These are phyloP conservation scores for Pyrocoelia pectoralis DNA, from an alignment of 2,888 invertebrate species.

Conservation along the genomic window DNA sequence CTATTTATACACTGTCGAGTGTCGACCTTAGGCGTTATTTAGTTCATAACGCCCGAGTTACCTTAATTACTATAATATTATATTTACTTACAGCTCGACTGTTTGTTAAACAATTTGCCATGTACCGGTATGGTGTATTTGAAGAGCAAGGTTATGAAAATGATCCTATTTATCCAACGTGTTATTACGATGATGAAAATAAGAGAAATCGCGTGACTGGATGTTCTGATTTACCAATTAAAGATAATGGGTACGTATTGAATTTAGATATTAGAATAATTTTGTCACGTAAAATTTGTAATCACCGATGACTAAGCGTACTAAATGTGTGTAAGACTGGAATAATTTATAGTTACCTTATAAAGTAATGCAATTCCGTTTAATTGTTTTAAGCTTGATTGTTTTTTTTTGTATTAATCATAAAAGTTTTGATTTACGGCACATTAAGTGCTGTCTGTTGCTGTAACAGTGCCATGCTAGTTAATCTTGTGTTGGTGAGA, in stretches of 20 bases:
- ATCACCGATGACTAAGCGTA: background rate
- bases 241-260: slow-evolving; percentile 60
- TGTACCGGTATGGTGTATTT: slow-evolving; percentile 73
- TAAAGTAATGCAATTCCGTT: too few relatives aligned
- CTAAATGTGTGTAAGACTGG: background rate
- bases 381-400: too few relatives aligned
- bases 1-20: too few relatives aligned
- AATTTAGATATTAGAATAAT: background rate
- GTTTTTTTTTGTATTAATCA: too few relatives aligned
- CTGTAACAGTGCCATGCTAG: too few relatives aligned
- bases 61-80: background rate
- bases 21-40: too few relatives aligned
- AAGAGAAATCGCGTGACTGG: slow-evolving; percentile 60
- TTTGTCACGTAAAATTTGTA: background rate
- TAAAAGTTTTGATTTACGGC: too few relatives aligned
- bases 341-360: background rate
- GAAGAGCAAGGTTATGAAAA: slow-evolving; percentile 69
- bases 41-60: too few relatives aligned
- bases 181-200: slow-evolving; percentile 60
- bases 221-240: slow-evolving; percentile 63
- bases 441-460: too few relatives aligned
- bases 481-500: too few relatives aligned
- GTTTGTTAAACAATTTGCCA: slow-evolving; percentile 70
- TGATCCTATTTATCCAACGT: slow-evolving; percentile 67
- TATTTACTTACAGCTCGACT: slow-evolving; percentile 51